These are phyloP conservation scores for Hyperopisus bebe DNA, from an alignment of 2,113 vertebrate species.

Conservation along the genomic window DNA sequence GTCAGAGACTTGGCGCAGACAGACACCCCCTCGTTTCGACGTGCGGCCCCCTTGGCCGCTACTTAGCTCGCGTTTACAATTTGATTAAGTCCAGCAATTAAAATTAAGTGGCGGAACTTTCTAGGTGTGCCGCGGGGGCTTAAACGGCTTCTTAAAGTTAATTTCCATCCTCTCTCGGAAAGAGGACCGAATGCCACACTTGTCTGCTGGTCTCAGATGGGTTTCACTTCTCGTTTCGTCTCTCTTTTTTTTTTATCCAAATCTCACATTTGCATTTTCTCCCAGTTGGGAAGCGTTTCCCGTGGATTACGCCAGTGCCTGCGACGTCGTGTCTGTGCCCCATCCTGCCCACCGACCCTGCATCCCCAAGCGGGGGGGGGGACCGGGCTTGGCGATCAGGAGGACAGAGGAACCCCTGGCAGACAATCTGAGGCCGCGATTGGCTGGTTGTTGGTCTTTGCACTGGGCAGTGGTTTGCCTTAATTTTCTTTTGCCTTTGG, in stretches of 20 bases:
- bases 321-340: not conserved
- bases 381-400: not conserved
- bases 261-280: slow-evolving; percentile 18
- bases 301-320: not conserved
- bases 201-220: not conserved
- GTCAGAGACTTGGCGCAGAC: not conserved
- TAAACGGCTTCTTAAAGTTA: slow-evolving; percentile 31
- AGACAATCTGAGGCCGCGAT: not conserved
- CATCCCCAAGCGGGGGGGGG: not conserved
- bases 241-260: not conserved
- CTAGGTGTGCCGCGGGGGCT: slow-evolving; percentile 13
- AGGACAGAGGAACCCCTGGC: not conserved
- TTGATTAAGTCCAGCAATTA: slow-evolving; percentile 5
- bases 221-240: not conserved
- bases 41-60: not conserved
- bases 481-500: not conserved
- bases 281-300: not conserved
- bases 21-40: not conserved
- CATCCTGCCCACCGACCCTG: not conserved
- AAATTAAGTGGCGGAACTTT: slow-evolving; percentile 9
- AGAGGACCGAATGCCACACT: slow-evolving; percentile 13
- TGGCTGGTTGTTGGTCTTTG: not conserved
- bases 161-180: slow-evolving; percentile 27
- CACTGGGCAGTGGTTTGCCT: not conserved
- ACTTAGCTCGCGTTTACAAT: not conserved